phyloP scores from a whole-genome alignment of 1,140 invertebrate genomes.

The Tachypleus tridentatus region DNA sequence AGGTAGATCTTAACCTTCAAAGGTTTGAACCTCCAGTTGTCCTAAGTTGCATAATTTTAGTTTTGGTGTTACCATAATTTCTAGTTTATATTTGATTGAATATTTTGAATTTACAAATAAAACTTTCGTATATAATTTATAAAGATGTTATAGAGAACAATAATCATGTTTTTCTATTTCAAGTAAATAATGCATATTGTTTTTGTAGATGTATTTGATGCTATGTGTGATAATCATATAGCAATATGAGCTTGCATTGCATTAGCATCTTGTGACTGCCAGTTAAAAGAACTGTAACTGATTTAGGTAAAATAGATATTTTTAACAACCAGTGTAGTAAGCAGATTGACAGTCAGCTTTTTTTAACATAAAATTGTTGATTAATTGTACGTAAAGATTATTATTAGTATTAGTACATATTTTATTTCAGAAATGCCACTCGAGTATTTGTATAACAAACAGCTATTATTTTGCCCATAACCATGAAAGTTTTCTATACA shows the following conservation, averaged over 20 bases:
- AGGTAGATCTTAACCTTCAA: background rate
- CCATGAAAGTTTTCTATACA: no score
- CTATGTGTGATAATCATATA: background rate
- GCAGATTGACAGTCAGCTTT: background rate
- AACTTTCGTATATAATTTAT: no score
- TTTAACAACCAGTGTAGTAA: background rate
- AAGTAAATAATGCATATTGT: background rate
- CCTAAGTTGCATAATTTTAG: background rate
- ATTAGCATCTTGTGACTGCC: background rate
- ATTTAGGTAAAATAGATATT: background rate
- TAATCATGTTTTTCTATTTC: no score
- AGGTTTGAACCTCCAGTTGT: background rate
- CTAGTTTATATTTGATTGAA: background rate
- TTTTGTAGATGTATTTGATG: background rate
- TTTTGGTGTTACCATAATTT: background rate
- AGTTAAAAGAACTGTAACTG: background rate
- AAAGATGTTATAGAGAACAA: no score
- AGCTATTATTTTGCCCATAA: no score
- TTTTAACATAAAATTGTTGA: conserved; percentile 3
- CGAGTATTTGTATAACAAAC: no score
- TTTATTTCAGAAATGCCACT: background rate
- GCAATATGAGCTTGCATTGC: background rate
- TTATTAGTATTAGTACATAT: background rate
- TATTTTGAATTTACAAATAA: no score
- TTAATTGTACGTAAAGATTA: background rate